Evolutionary conservation across 37 sponge, comb jelly and placozoan species (phyloP).

Genomic region (Petrosia ficiformis): DNA sequence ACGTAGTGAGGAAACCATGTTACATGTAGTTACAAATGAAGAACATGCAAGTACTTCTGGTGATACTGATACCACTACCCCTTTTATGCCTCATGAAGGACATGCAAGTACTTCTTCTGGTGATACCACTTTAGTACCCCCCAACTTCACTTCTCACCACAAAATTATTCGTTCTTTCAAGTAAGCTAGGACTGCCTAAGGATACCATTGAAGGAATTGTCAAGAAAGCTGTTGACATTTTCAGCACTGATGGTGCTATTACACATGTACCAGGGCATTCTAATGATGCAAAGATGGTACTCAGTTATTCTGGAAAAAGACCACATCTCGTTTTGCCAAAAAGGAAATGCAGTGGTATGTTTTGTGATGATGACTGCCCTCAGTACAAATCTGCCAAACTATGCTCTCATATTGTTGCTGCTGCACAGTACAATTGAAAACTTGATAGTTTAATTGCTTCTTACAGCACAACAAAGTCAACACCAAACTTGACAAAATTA

Average conservation of each 20-base stretch:
- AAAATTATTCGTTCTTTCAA: background rate
- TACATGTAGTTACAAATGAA: no score
- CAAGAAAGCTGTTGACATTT: background rate
- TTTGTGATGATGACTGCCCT: background rate
- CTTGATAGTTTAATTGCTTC: no score
- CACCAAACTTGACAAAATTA: no score
- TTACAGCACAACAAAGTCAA: no score
- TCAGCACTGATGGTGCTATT: background rate
- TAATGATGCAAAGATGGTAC: constrained; percentile 6
- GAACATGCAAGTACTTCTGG: no score
- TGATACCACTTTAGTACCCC: no score
- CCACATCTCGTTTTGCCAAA: background rate
- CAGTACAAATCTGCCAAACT: constrained; percentile 7
- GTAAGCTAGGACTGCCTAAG: background rate
- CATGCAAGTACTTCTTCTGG: no score
- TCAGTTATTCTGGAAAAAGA: background rate
- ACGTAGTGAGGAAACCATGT: no score
- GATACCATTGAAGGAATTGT: background rate
- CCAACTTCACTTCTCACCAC: background rate
- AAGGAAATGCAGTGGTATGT: background rate
- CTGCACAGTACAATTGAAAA: no score
- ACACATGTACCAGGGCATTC: background rate
- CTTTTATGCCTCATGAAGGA: no score
- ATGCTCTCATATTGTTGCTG: constrained; percentile 9
- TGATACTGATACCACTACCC: no score